phyloP scores from a whole-genome alignment of 2,797 vertebrate species.

The Platyrinchus mystaceus region DNA sequence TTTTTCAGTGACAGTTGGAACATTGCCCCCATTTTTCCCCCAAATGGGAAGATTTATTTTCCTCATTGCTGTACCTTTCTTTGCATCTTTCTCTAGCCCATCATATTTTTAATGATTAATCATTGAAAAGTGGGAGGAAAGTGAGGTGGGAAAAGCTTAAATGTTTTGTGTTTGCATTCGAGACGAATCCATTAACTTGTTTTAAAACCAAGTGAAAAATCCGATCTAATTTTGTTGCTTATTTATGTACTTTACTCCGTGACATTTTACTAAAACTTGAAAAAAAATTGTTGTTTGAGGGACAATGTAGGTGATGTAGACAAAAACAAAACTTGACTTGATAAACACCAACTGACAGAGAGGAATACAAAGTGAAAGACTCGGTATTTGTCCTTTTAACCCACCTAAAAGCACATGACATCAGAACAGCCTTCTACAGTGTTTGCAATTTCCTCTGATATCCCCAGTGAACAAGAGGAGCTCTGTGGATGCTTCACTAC shows the following conservation, averaged over 20 bases:
- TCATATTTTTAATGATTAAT: background rate
- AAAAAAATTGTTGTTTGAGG: background rate
- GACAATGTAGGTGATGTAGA: background rate
- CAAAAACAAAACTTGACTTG: background rate
- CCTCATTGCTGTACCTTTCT: background rate
- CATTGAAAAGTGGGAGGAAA: background rate
- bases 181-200: background rate
- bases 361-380: background rate
- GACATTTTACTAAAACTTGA: background rate
- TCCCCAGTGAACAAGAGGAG: background rate
- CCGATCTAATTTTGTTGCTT: background rate
- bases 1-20: background rate
- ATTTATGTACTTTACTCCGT: background rate
- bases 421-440: background rate
- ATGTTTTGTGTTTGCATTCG: background rate
- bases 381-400: constrained; percentile 1
- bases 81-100: background rate
- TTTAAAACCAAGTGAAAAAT: background rate
- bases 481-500: background rate
- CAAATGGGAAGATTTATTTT: background rate
- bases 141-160: background rate
- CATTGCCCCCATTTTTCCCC: background rate
- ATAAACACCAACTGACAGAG: background rate
- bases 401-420: background rate
- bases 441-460: constrained; percentile 1